Percentiles rank a stretch among this genome's conserved stretches.
Evolutionary conservation across 2,113 vertebrate species (phyloP).

Genomic region (Glaucomys volans): DNA sequence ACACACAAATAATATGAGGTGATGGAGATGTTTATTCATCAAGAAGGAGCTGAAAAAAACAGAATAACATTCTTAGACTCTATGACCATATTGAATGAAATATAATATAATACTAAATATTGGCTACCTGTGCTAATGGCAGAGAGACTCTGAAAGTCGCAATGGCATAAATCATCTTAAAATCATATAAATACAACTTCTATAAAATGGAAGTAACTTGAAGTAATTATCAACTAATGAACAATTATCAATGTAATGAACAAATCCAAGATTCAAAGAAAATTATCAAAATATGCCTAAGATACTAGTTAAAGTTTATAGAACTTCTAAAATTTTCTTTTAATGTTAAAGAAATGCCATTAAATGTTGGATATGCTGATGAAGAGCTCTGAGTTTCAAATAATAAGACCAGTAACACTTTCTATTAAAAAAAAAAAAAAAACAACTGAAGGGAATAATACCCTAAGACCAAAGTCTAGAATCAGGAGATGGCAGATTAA

Average conservation of each 20-base stretch:
- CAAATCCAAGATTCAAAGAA: background rate
- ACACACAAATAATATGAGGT: no score
- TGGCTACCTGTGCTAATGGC: background rate
- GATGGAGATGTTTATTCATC: background rate
- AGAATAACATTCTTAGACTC: background rate
- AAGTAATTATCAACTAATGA: background rate
- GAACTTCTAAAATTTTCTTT: background rate
- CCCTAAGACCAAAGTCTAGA: background rate
- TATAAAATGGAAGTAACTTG: background rate
- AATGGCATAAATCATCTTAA: background rate
- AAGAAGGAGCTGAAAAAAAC: background rate
- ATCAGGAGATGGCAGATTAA: background rate
- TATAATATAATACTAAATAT: background rate
- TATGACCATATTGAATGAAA: background rate
- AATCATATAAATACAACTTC: background rate
- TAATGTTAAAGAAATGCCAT: background rate
- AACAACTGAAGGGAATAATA: background rate
- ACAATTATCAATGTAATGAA: background rate
- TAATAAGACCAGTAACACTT: background rate
- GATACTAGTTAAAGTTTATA: background rate
- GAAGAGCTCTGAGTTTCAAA: background rate
- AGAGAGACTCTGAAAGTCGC: background rate
- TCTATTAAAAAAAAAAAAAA: background rate
- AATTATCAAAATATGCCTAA: background rate
- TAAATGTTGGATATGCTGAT: background rate